Evolutionary conservation across 2,113 vertebrate species (phyloP).

Genomic region (Symphodus melops): DNA sequence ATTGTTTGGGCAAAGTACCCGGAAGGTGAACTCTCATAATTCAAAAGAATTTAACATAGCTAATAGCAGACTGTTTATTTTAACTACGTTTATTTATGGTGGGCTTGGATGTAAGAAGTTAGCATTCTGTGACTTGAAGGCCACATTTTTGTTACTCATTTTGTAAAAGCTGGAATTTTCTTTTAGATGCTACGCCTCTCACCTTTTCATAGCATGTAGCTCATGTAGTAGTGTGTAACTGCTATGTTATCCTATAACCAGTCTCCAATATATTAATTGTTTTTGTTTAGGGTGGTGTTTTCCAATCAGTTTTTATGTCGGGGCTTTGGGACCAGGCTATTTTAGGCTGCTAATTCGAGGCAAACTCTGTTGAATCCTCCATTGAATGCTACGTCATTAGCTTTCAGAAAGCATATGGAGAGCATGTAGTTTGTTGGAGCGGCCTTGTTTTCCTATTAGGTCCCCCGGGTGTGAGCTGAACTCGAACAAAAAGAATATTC

Average conservation of each 20-base stretch:
- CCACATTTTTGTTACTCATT: background rate
- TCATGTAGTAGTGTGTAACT: background rate
- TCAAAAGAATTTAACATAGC: no score
- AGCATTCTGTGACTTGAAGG: no score
- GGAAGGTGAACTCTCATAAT: no score
- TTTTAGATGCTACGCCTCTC: no score
- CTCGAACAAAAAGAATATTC: slow-evolving; percentile 53
- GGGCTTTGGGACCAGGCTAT: background rate
- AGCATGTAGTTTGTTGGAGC: slow-evolving; percentile 38
- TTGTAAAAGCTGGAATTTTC: no score
- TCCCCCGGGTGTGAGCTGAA: slow-evolving; percentile 33
- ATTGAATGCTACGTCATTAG: slow-evolving; percentile 3
- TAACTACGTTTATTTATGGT: background rate
- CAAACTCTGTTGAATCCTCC: background rate
- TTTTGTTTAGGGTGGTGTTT: background rate
- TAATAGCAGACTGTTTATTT: no score
- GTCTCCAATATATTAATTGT: background rate
- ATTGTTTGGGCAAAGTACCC: no score
- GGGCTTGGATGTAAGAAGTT: background rate
- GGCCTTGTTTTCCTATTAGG: slow-evolving; percentile 28
- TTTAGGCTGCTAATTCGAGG: slow-evolving; percentile 5
- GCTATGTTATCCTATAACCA: background rate
- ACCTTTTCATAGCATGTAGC: background rate
- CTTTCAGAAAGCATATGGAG: slow-evolving; percentile 51
- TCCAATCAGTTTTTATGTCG: background rate